Base-by-base conservation (phyloP, 2,797 vertebrate species). In the Chlorospingus semifuscus region DNA sequence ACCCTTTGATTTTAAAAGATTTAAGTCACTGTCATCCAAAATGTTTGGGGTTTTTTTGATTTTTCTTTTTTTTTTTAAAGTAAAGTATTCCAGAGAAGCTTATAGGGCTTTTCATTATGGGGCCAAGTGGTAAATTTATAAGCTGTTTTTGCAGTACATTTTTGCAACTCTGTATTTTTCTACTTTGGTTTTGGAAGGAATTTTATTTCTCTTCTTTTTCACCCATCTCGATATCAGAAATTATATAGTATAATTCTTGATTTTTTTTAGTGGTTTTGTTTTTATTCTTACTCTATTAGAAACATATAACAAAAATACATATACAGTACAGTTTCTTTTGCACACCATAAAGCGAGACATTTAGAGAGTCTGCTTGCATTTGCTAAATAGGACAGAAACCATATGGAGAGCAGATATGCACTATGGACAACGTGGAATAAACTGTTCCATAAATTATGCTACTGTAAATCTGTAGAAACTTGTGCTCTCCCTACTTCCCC, bases 231-330 rank as follows among this genome's bases (percentile, higher is more conserved):
- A 11, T 55, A 49, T 50, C 57, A 83, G 37, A 91, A 93, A 34
- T n/a, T 0, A 34, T 52, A 34, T 4, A 37, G 6, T 41, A 60
- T 60, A 17, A 87, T 44, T n/a, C 15, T 30, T 34, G 1, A 1
- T 44, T 8, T 69, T 49, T 77, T 76, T 17, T 15, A 27, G 13
- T 80, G 8, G 5, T 71, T 90, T 70, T 55, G 4, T 15, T 83
- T 86, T 72, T 49, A 20, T 50, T 71, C 17, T 36, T 50, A 47
- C 21, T 23, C n/a, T 47, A 19, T 69, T 86, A 61, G 72, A 88
- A 91, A 50, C 0, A 11, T 60, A 14, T 21, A 47, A 29, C 55
- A 74, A 91, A 93, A 69, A 55, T 68, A 61, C 18, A 50, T 2
- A n/a, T 27, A 44, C 5, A 57, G 36, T 68, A 42, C 6, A 55